These are phyloP conservation scores for Empidonax traillii DNA, from an alignment of 2,113 vertebrate species.

Conservation along the genomic window DNA sequence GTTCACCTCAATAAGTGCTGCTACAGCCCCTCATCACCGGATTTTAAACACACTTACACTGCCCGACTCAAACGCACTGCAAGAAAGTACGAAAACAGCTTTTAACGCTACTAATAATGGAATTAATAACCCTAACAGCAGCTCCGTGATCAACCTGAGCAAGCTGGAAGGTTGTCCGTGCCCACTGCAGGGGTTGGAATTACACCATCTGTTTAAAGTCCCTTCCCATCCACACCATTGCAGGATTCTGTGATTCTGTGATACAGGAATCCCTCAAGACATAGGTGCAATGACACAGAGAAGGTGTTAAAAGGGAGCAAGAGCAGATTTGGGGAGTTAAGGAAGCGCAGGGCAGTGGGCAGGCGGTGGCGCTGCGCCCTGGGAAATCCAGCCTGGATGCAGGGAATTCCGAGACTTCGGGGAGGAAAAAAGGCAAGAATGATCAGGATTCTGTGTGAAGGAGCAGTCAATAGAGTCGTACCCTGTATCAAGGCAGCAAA, in stretches of 20 bases:
- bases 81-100: rapidly evolving
- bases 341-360: background rate
- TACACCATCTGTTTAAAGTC: rapidly evolving
- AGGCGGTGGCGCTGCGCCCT: conserved; percentile 37
- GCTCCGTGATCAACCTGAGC: background rate
- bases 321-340: rapidly evolving
- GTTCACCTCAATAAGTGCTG: too few species aligned
- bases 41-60: rapidly evolving
- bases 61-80: rapidly evolving
- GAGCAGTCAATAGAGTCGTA: too few species aligned
- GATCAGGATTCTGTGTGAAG: background rate
- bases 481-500: background rate
- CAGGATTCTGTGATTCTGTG: rapidly evolving
- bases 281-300: rapidly evolving
- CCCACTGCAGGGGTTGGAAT: background rate
- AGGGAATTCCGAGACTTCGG: rapidly evolving
- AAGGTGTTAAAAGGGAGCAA: rapidly evolving
- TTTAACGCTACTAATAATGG: rapidly evolving
- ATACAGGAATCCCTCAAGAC: rapidly evolving
- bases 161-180: background rate
- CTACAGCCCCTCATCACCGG: too few species aligned
- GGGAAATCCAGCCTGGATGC: background rate
- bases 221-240: background rate
- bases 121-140: background rate
- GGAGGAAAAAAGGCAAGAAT: rapidly evolving